phyloP scores from a whole-genome alignment of 2,113 vertebrate genomes.

The Eurystomus gularis region DNA sequence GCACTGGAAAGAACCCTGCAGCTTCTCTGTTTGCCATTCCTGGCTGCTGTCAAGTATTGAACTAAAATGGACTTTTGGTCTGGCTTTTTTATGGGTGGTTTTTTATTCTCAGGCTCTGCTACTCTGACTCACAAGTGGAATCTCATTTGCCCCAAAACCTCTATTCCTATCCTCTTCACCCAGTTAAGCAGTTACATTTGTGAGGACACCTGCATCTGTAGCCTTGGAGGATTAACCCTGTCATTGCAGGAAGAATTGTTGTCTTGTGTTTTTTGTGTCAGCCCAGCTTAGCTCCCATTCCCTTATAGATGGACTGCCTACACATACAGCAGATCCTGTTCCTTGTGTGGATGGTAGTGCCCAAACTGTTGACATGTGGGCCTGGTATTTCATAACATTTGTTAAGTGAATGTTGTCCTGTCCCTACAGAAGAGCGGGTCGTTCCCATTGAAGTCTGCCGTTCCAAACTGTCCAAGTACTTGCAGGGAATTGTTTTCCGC shows the following conservation, averaged over 20 bases:
- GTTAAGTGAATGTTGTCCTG: constrained; percentile 28
- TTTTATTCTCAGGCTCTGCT: neutral
- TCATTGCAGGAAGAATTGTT: neutral
- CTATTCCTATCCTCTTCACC: neutral
- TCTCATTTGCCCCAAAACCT: neutral
- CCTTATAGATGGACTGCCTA: neutral
- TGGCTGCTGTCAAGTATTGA: neutral
- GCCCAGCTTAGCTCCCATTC: neutral
- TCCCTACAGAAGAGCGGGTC: constrained; percentile 90
- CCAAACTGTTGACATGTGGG: neutral
- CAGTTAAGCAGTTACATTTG: neutral
- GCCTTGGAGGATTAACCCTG: neutral
- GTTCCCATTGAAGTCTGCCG: constrained; percentile 95
- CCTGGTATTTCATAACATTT: neutral
- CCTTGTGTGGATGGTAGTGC: neutral
- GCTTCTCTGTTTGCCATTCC: neutral
- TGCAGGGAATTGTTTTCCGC: constrained; percentile 93
- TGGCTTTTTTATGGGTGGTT: neutral
- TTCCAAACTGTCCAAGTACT: constrained; percentile 95
- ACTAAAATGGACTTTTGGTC: neutral
- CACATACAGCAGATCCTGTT: neutral
- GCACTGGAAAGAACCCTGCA: neutral
- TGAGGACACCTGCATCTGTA: neutral
- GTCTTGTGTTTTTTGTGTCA: neutral
- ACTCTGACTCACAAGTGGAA: neutral